phyloP scores from a whole-genome alignment of 2,888 invertebrate genomes.

The Drosophila neutralis region DNA sequence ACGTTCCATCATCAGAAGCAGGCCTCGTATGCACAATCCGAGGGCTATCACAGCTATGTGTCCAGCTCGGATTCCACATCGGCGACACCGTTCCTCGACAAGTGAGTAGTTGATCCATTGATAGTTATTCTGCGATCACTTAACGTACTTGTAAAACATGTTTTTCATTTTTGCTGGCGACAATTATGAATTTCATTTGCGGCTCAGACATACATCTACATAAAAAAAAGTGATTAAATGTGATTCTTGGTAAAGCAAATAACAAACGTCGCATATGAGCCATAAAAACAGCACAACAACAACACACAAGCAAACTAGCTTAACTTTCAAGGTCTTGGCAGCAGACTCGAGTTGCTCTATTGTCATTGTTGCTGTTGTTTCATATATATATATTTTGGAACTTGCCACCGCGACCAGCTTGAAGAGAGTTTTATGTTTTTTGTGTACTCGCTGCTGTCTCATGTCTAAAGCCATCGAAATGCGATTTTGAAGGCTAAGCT shows the following conservation, averaged over 20 bases:
- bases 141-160: constrained; percentile 49
- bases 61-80: constrained; percentile 91
- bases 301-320: constrained; percentile 58
- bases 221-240: constrained; percentile 66
- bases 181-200: constrained; percentile 68
- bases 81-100: constrained; percentile 91
- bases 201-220: constrained; percentile 13
- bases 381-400: constrained; percentile 18
- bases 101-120: constrained; percentile 83
- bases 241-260: constrained; percentile 72
- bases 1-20: constrained; percentile 89
- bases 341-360: constrained; percentile 57
- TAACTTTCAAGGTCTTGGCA: constrained; percentile 72
- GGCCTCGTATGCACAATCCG: constrained; percentile 91
- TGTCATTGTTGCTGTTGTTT: constrained; percentile 33
- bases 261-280: constrained; percentile 58
- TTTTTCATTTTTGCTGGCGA: constrained; percentile 66
- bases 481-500: constrained; percentile 70
- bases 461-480: constrained; percentile 65
- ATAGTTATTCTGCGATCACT: neutral
- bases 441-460: constrained; percentile 33
- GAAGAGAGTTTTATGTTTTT: constrained; percentile 48
- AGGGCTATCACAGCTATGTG: constrained; percentile 92
- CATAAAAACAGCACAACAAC: constrained; percentile 47
- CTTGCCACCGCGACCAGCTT: constrained; percentile 42